Evolutionary conservation across 2,113 vertebrate genomes (phyloP).

Genomic region (Grammomys dolichurus): DNA sequence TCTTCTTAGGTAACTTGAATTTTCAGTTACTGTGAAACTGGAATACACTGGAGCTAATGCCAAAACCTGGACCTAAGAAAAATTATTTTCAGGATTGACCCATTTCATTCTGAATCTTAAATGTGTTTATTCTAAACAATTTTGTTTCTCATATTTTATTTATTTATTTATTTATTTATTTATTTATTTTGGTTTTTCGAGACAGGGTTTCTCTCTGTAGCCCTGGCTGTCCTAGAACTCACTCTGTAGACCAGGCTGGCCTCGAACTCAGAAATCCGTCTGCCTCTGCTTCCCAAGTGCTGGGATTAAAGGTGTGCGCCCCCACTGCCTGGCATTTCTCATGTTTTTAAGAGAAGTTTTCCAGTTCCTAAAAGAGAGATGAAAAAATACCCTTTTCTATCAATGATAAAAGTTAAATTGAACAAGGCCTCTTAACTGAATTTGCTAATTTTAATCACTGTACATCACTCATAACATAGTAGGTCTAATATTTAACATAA

Average conservation of each 20-base stretch:
- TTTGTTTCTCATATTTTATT: slow-evolving; percentile 18
- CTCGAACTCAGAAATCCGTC: no score
- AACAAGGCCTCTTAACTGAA: slow-evolving; percentile 10
- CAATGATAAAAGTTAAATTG: slow-evolving; percentile 50
- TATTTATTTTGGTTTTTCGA: no score
- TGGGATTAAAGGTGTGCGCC: no score
- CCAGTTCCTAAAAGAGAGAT: not conserved
- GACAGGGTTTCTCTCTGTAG: no score
- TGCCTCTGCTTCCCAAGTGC: no score
- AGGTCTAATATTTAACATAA: not conserved
- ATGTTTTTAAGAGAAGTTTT: not conserved
- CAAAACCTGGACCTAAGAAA: slow-evolving; percentile 19
- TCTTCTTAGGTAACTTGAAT: slow-evolving; percentile 1
- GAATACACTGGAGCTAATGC: not conserved
- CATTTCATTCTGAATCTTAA: slow-evolving; percentile 27
- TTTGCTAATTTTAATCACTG: slow-evolving; percentile 42
- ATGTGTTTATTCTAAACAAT: slow-evolving; percentile 31
- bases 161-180: no score
- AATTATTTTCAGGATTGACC: not conserved
- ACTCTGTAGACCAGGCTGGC: no score
- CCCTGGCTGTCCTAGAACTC: no score
- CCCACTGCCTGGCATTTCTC: not conserved
- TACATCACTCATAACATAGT: slow-evolving; percentile 6
- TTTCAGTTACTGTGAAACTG: slow-evolving; percentile 13
- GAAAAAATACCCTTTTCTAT: not conserved